phyloP scores from a whole-genome alignment of 35 echinoderm and acorn worm species.

The Heliocidaris tuberculata region DNA sequence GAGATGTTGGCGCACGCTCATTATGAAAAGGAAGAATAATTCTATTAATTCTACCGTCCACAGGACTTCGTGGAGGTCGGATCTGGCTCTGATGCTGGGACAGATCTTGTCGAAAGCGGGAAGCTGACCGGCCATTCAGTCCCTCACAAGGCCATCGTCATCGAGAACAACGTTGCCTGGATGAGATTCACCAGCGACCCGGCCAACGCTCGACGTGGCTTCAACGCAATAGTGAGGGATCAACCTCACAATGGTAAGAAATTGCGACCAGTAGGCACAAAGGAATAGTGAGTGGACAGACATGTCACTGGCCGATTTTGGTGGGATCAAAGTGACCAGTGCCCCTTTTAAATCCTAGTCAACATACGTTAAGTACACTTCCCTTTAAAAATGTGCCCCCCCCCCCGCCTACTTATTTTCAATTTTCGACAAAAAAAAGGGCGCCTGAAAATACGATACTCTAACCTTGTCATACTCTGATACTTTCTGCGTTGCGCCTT shows the following conservation, averaged over 20 bases:
- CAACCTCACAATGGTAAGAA: slow-evolving; percentile 77
- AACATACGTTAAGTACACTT: too few species aligned
- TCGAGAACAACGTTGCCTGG: slow-evolving; percentile 68
- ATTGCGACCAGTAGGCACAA: not conserved
- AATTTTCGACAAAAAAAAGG: too few species aligned
- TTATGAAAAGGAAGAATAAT: too few species aligned
- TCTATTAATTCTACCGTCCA: not conserved
- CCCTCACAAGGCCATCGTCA: slow-evolving; percentile 25
- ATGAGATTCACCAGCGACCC: slow-evolving; percentile 74
- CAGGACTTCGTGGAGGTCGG: slow-evolving; percentile 79
- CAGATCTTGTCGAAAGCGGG: not conserved
- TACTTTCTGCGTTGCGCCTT: too few species aligned
- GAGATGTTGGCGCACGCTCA: too few species aligned
- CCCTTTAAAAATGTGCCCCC: too few species aligned
- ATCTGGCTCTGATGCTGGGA: slow-evolving; percentile 36
- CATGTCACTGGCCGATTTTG: not conserved
- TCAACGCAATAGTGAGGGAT: slow-evolving; percentile 70
- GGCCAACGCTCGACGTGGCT: slow-evolving; percentile 66
- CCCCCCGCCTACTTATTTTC: too few species aligned
- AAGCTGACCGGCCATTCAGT: slow-evolving; percentile 45
- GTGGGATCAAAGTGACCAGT: not conserved
- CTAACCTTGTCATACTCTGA: too few species aligned
- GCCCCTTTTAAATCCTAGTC: too few species aligned
- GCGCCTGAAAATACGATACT: too few species aligned
- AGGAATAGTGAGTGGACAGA: not conserved